These are phyloP conservation scores for Arbacia lixula DNA, from an alignment of 53 echinoderm and acorn worm genomes.

Conservation along the genomic window DNA sequence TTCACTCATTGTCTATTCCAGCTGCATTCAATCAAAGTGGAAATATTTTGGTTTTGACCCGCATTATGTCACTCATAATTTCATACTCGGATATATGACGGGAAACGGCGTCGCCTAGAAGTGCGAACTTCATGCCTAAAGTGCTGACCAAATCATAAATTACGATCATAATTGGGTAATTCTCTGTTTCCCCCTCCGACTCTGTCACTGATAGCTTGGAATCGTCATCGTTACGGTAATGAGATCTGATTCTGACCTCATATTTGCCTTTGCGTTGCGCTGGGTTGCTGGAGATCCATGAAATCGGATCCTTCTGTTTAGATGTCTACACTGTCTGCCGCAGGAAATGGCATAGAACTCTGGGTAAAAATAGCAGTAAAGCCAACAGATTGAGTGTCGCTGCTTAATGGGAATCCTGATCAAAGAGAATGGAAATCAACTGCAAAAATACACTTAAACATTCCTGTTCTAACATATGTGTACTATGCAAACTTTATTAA, in stretches of 20 bases:
- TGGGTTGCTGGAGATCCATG: conserved; percentile 8
- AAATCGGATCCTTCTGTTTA: conserved; percentile 6
- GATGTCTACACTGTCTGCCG: no score
- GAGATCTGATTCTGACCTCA: conserved; percentile 28
- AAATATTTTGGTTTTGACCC: conserved; percentile 12
- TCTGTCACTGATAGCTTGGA: background rate
- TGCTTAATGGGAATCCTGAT: no score
- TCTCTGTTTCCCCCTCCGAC: conserved; percentile 34
- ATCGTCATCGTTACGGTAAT: conserved; percentile 10
- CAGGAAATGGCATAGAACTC: no score
- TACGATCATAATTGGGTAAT: conserved; percentile 38
- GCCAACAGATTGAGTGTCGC: no score
- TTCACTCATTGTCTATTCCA: no score
- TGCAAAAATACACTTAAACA: no score
- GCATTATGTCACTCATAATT: background rate
- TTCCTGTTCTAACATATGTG: no score
- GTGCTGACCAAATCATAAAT: conserved; percentile 36
- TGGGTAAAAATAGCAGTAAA: no score
- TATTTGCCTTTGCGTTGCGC: conserved; percentile 3
- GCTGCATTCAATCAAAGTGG: no score
- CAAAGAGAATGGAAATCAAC: no score
- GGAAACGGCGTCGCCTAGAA: conserved; percentile 4
- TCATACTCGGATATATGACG: conserved; percentile 19
- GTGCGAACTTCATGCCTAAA: conserved; percentile 16
- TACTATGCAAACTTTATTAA: no score